Evolutionary conservation across 2,113 vertebrate species (phyloP), one percentile per base, ranked within the genome.

Genomic region (Gnathonemus longibarbis): DNA sequence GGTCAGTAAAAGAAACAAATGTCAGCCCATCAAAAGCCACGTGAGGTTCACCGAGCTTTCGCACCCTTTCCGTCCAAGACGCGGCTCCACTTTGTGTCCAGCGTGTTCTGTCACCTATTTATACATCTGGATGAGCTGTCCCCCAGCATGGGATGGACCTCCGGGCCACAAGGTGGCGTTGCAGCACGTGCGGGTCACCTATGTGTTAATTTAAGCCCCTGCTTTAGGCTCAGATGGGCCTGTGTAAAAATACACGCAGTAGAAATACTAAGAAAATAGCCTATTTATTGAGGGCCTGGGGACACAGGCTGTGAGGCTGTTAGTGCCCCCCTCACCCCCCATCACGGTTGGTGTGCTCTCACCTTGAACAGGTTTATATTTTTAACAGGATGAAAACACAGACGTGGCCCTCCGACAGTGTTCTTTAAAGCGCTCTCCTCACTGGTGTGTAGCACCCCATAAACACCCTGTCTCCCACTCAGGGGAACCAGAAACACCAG

Each of bases 261-360:
- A 49, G 84, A 49, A 27, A 27, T 86, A 50, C 84, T 31, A 3
- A 86, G n/a, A 86, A 86, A 50, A 48, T 27, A 24, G 48, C 45
- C 84, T 86, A 86, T 86, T 84, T 50, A 86, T 86, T 86, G 45
- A 31, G 48, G 74, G 46, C 45, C 84, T 86, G 74, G 84, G 84
- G 48, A 86, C 84, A 49, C 21, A 50, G 84, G n/a, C 84, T 50
- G 24, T 84, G 83, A 84, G 42, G 46, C 21, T 46, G 45, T 31
- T 13, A 31, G 45, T 10, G 19, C 53, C 53, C 53, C 50, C 50
- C 49, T 2, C 4, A 45, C 45, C 83, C 80, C 83, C 83, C 46
- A 46, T 46, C 80, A 39, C 5, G 0, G 19, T 49, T 85, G 84
- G 84, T 84, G 21, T 46, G 45, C 11, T 15, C 31, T 77, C 70